A percentile compares a stretch with the other conserved stretches of the same genome.
These are phyloP conservation scores for Oreochromis aureus DNA, from an alignment of 2,113 vertebrate species.

Conservation along the genomic window DNA sequence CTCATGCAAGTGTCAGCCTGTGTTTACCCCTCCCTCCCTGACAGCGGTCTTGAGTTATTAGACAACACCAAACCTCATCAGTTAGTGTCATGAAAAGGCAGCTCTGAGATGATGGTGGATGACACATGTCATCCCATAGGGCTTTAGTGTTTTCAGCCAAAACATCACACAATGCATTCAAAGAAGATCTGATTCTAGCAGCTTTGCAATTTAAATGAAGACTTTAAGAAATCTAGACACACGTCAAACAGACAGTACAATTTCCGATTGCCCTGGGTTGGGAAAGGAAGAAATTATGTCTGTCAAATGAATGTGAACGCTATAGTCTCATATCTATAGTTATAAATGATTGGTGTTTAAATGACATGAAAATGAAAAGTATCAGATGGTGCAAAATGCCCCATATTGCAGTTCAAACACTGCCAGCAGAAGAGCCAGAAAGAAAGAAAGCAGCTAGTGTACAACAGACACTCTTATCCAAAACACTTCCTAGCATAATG, in stretches of 20 bases:
- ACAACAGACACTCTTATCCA: not conserved
- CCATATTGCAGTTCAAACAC: not conserved
- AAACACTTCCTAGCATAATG: not conserved
- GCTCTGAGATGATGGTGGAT: constrained; percentile 25
- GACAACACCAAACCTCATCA: constrained; percentile 41
- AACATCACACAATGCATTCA: constrained; percentile 33
- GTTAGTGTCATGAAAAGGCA: constrained; percentile 28
- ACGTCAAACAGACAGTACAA: constrained; percentile 4
- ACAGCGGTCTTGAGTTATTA: constrained; percentile 40
- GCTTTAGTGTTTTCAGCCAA: constrained; percentile 30
- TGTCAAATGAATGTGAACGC: not conserved
- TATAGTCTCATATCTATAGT: not conserved
- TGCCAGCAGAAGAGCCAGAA: not conserved
- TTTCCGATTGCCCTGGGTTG: not conserved
- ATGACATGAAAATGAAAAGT: not conserved
- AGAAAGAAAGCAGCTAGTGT: not conserved
- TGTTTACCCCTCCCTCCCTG: not conserved
- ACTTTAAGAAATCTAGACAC: constrained; percentile 3
- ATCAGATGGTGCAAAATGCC: not conserved
- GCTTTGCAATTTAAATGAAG: constrained; percentile 41
- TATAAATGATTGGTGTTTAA: not conserved
- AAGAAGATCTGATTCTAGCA: not conserved
- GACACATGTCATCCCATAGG: constrained; percentile 36
- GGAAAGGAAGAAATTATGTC: not conserved
- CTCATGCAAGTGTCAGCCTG: constrained; percentile 22